phyloP scores from a whole-genome alignment of 2,797 vertebrate genomes.

The Esox lucius region DNA sequence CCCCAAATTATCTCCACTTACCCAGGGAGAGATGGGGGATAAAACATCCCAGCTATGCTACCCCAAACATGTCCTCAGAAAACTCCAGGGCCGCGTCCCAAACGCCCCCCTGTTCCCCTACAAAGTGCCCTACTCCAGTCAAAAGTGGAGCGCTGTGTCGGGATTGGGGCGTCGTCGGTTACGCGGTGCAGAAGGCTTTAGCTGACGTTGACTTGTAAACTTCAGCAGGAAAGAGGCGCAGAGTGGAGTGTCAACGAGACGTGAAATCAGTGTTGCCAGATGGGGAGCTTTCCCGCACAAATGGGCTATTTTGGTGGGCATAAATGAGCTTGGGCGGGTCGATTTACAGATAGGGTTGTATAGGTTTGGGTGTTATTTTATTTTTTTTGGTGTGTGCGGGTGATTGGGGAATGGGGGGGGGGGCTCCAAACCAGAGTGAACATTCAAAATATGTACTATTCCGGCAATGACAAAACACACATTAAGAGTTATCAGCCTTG shows the following conservation, averaged over 20 bases:
- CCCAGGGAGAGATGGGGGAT: conserved; percentile 31
- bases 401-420: too few species aligned
- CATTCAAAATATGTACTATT: neutral
- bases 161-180: neutral
- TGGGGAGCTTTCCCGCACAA: too few species aligned
- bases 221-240: conserved; percentile 49
- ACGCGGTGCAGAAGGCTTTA: conserved; percentile 40
- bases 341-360: too few species aligned
- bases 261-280: conserved; percentile 21
- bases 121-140: neutral
- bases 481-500: neutral
- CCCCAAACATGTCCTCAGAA: conserved; percentile 44
- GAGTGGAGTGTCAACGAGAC: conserved; percentile 31
- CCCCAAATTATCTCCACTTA: conserved; percentile 54
- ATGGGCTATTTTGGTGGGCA: too few species aligned
- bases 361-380: too few species aligned
- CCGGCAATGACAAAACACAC: too few species aligned
- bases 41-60: conserved; percentile 65
- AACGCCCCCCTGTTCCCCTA: too few species aligned
- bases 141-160: neutral
- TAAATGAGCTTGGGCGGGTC: too few species aligned
- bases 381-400: too few species aligned
- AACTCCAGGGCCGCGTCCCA: conserved; percentile 48
- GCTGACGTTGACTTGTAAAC: conserved; percentile 48
- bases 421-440: too few species aligned